Conservation (phyloP, 2,888 invertebrate species). For the Trypoxylon attenuatum region DNA sequence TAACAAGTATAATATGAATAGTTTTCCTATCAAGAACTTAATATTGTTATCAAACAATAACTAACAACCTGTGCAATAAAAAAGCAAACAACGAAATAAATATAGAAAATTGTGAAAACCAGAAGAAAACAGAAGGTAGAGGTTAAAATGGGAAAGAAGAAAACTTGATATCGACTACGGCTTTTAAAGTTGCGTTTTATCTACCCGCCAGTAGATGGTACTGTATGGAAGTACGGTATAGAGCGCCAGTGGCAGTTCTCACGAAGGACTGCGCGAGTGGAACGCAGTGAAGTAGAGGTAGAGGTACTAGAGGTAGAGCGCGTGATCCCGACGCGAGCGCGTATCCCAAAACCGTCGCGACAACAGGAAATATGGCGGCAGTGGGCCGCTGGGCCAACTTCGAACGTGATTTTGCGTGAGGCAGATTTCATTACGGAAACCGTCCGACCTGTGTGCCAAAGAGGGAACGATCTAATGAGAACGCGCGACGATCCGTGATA, state of each 20-base stretch:
- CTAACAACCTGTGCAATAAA: too few species aligned
- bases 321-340: not conserved
- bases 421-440: not conserved
- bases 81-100: too few species aligned
- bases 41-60: too few species aligned
- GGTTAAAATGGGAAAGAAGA: too few species aligned
- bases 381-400: constrained; percentile 56
- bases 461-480: constrained; percentile 27
- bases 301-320: not conserved
- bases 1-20: too few species aligned
- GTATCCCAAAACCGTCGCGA: constrained; percentile 29
- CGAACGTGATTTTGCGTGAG: constrained; percentile 37
- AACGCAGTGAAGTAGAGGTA: not conserved
- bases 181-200: too few species aligned
- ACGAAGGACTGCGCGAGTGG: not conserved
- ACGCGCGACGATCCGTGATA: constrained; percentile 41
- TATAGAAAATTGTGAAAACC: too few species aligned
- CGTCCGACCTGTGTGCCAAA: not conserved
- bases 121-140: too few species aligned
- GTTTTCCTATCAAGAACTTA: too few species aligned
- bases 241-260: not conserved
- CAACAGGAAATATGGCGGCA: constrained; percentile 66
- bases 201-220: not conserved
- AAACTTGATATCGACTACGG: too few species aligned
- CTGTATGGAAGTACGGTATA: not conserved